Base-by-base conservation (phyloP, 1,140 invertebrate genomes). In the Heterodera carotae region DNA sequence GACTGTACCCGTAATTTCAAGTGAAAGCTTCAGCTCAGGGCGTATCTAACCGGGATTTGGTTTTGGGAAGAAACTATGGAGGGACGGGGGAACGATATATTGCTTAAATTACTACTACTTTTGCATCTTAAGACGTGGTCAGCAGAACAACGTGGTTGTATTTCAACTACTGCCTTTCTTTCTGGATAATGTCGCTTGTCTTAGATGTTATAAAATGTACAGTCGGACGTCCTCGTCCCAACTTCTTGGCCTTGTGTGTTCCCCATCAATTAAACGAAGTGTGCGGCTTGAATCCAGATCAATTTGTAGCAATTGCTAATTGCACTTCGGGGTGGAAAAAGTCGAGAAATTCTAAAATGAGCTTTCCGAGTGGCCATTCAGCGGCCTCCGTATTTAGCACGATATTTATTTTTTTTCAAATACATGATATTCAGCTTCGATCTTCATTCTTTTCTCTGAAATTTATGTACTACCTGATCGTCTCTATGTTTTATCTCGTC, bases 291-390 rank as follows among this genome's bases (percentile, higher is more conserved):
- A 36, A 70, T n/a, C 43, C 67, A n/a, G 27, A 39, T 22, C 76
- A 76, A 10, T 78, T 31, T 48, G 69, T 78, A 8, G 7, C 56
- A 22, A 18, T 69, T 18, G 64, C 69, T 27, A 29, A 56, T 12
- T 78, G 77, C 22, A 78, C 77, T 18, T n/a, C 39, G 25, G 60
- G 66, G 12, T 79, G 78, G 78, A 69, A 74, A 29, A 81, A 69
- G 22, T 36, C 76, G 22, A 67, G 78, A 3, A 79, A 79, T 34
- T 81, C 78, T 25, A 77, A 66, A 27, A 71, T 79, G 33, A 81
- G 78, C 33, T 79, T 79, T 15, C 78, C 77, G 15, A 81, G 79
- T 22, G 78, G 78, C 4, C 78, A 79, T 48, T 79, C 78, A 2
- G 78, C 78, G 27, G 76, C 76, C 34, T 66, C 78, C 7, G 66